Conservation (phyloP, 2,113 vertebrate genomes). For the Neolamprologus hecqui region DNA sequence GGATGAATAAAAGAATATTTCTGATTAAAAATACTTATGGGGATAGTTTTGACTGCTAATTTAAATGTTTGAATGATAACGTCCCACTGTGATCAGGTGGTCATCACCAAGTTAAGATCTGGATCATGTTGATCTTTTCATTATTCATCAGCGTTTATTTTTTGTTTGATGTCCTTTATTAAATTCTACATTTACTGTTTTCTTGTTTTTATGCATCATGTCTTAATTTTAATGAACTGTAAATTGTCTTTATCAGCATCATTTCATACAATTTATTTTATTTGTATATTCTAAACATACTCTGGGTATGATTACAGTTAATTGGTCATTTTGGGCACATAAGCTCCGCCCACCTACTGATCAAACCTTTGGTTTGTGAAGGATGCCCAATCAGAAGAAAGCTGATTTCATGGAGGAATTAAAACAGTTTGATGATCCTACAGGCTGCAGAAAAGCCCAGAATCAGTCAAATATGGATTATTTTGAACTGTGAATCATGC, state of each 20-base stretch:
- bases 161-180: neutral
- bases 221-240: neutral
- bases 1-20: neutral
- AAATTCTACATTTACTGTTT: neutral
- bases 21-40: neutral
- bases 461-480: rapidly evolving
- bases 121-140: neutral
- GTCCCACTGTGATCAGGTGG: neutral
- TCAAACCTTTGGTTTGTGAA: neutral
- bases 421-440: neutral
- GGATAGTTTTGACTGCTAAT: neutral
- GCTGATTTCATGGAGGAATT: neutral
- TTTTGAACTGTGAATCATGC: neutral
- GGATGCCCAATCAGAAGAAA: neutral
- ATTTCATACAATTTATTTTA: neutral
- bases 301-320: neutral
- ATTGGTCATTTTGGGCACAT: neutral
- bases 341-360: neutral
- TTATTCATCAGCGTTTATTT: neutral
- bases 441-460: neutral
- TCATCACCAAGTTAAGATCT: neutral
- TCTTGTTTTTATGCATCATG: neutral
- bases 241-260: neutral
- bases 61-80: neutral
- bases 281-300: neutral